These are phyloP conservation scores for Lamellibrachia luymesi DNA, from an alignment of 1,140 invertebrate genomes.

Conservation along the genomic window DNA sequence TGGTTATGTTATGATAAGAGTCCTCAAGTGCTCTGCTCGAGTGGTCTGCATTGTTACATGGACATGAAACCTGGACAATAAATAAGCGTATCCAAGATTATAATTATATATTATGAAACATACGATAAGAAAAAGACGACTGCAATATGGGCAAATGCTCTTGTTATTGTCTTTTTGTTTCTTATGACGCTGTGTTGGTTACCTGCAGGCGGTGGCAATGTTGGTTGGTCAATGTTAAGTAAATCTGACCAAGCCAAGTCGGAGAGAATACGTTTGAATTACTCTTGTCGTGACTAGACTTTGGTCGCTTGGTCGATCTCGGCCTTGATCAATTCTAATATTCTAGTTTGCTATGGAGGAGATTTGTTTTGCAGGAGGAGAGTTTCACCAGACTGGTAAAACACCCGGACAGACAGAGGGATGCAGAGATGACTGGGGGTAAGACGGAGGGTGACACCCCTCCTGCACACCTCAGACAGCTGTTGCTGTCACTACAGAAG, in stretches of 20 bases:
- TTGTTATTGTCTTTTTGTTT: background rate
- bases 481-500: constrained; percentile 65
- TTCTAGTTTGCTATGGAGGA: background rate
- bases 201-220: too few species aligned
- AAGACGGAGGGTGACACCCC: constrained; percentile 33
- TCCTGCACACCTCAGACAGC: constrained; percentile 58
- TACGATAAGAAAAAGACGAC: too few species aligned
- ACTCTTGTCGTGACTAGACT: background rate
- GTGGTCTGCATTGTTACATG: too few species aligned
- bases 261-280: background rate
- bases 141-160: background rate
- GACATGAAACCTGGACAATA: too few species aligned
- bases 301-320: too few species aligned
- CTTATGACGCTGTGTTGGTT: background rate
- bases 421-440: constrained; percentile 7
- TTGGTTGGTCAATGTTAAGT: too few species aligned
- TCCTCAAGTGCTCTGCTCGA: too few species aligned
- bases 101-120: too few species aligned
- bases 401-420: constrained; percentile 43
- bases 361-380: constrained; percentile 45
- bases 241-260: too few species aligned
- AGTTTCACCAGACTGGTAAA: constrained; percentile 51
- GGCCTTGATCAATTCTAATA: too few species aligned
- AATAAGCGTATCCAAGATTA: too few species aligned
- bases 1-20: too few species aligned